Evolutionary conservation across 2,113 vertebrate species (phyloP).

Genomic region (Ictidomys tridecemlineatus): DNA sequence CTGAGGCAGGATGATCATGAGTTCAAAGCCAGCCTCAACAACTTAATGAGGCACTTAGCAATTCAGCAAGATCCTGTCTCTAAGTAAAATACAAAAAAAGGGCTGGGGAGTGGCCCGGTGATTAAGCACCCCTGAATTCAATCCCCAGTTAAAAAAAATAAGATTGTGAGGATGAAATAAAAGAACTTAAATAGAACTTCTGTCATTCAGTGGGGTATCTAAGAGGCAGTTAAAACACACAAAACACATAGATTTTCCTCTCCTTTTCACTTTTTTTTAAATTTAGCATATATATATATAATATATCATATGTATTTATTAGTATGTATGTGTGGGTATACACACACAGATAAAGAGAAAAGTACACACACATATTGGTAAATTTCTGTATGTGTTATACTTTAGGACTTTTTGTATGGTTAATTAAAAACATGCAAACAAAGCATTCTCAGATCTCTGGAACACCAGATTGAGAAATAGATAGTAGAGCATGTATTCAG

Average conservation of each 20-base stretch:
- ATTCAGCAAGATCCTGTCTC: too few species aligned
- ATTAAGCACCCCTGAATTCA: too few species aligned
- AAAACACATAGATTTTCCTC: background rate
- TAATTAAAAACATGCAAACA: background rate
- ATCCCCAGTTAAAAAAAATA: too few species aligned
- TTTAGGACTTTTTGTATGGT: background rate
- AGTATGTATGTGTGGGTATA: background rate
- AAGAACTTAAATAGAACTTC: background rate
- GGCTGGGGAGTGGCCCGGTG: too few species aligned
- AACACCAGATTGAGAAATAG: background rate
- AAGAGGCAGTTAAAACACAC: background rate
- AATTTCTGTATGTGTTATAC: background rate
- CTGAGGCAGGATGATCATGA: too few species aligned
- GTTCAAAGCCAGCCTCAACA: too few species aligned
- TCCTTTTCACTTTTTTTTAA: background rate
- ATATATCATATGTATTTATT: background rate
- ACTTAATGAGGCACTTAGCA: too few species aligned
- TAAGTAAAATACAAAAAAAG: too few species aligned
- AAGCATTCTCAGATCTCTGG: background rate
- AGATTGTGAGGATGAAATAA: background rate
- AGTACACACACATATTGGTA: rapidly evolving
- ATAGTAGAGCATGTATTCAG: background rate
- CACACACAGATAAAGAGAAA: background rate
- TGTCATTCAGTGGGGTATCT: background rate
- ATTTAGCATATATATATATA: background rate